phyloP scores from a whole-genome alignment of 2,797 vertebrate species.

The Clamator glandarius region DNA sequence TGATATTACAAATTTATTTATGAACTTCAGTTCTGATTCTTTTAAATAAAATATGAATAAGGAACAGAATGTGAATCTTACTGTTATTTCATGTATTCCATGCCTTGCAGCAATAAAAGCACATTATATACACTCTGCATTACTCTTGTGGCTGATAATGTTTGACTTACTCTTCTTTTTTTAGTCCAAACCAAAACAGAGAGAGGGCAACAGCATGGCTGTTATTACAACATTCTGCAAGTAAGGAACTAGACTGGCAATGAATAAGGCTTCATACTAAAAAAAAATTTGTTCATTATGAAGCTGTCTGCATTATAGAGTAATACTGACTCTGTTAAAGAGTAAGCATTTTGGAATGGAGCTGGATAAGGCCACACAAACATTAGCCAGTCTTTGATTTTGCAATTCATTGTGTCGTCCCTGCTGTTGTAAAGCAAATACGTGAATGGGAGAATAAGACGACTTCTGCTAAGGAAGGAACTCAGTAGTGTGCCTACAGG shows the following conservation, averaged over 20 bases:
- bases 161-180: conserved; percentile 46
- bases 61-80: conserved; percentile 58
- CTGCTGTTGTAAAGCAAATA: neutral
- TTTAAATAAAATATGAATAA: conserved; percentile 66
- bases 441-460: neutral
- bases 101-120: conserved; percentile 63
- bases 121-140: conserved; percentile 19
- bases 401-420: neutral
- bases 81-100: conserved; percentile 52
- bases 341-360: neutral
- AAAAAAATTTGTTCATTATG: conserved; percentile 44
- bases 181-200: conserved; percentile 62
- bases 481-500: neutral
- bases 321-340: conserved; percentile 29
- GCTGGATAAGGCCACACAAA: conserved; percentile 19
- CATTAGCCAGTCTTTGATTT: neutral
- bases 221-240: neutral
- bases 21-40: conserved; percentile 66
- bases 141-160: conserved; percentile 69
- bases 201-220: neutral
- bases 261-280: conserved; percentile 54
- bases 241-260: neutral
- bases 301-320: conserved; percentile 52
- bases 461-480: neutral
- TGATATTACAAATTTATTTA: conserved; percentile 66